These are phyloP conservation scores for Bungarus multicinctus DNA, from an alignment of 2,113 vertebrate genomes.

Conservation along the genomic window DNA sequence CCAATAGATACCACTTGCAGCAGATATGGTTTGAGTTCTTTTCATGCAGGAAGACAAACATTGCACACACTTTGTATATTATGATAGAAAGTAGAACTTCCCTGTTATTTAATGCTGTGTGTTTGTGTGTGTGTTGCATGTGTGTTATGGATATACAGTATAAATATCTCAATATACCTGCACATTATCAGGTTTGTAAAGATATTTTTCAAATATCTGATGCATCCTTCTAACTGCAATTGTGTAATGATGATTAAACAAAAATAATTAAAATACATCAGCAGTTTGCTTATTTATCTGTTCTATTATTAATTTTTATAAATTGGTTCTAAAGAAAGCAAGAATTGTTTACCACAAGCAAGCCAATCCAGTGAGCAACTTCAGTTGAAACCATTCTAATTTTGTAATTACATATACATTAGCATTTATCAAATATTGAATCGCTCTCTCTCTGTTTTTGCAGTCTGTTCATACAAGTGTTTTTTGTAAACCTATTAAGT, in stretches of 20 bases:
- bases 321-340: not conserved
- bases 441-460: not conserved
- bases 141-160: not conserved
- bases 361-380: not conserved
- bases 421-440: not conserved
- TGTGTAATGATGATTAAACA: not conserved
- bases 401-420: conserved; percentile 5
- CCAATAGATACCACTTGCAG: not conserved
- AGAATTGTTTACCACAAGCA: not conserved
- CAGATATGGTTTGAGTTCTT: not conserved
- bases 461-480: not conserved
- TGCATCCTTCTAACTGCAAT: not conserved
- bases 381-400: not conserved
- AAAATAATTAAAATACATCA: not conserved
- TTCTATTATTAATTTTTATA: not conserved
- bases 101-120: not conserved
- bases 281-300: not conserved
- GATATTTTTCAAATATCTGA: not conserved
- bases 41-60: not conserved
- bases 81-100: not conserved
- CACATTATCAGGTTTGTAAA: not conserved
- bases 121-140: not conserved
- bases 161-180: not conserved
- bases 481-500: not conserved
- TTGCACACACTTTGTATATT: not conserved